A percentile compares a stretch with the other conserved stretches of the same genome.
Conservation (phyloP, 2,113 vertebrate species). For the Danionella cerebrum region DNA sequence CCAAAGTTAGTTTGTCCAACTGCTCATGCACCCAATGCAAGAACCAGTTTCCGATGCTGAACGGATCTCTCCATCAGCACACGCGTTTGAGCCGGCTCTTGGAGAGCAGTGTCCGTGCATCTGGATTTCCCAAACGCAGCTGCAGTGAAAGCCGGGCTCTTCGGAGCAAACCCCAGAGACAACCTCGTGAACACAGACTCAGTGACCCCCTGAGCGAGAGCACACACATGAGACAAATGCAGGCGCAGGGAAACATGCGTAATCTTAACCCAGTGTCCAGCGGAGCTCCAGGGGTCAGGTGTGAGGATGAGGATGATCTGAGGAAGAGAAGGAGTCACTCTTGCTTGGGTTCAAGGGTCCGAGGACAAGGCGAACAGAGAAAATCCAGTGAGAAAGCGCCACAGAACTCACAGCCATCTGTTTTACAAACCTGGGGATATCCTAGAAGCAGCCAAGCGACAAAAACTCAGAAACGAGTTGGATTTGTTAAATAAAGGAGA, state of each 20-base stretch:
- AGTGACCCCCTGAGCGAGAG: conserved; percentile 41
- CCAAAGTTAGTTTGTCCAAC: conserved; percentile 38
- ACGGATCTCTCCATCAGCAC: conserved; percentile 23
- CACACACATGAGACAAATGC: conserved; percentile 58
- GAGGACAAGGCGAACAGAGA: conserved; percentile 24
- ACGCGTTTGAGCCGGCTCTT: conserved; percentile 36
- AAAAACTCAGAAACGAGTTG: too few relatives aligned
- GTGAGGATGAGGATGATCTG: background rate
- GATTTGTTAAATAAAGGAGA: too few relatives aligned
- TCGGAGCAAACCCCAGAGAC: conserved; percentile 4
- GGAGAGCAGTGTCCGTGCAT: conserved; percentile 8
- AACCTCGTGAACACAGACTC: conserved; percentile 14
- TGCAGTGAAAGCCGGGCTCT: conserved; percentile 58
- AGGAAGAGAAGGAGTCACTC: conserved; percentile 21
- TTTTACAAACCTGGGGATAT: too few relatives aligned
- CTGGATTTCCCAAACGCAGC: conserved; percentile 49
- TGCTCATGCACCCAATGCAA: conserved; percentile 46
- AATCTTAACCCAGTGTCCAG: conserved; percentile 36
- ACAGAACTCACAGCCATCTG: conserved; percentile 41
- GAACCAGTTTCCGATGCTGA: conserved; percentile 37
- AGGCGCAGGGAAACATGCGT: conserved; percentile 61
- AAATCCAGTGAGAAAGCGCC: background rate
- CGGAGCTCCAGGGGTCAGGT: background rate
- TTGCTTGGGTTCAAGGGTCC: conserved; percentile 3
- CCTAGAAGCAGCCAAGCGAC: too few relatives aligned